Conservation (phyloP, 2,113 vertebrate species). For the Oryzias curvinotus region DNA sequence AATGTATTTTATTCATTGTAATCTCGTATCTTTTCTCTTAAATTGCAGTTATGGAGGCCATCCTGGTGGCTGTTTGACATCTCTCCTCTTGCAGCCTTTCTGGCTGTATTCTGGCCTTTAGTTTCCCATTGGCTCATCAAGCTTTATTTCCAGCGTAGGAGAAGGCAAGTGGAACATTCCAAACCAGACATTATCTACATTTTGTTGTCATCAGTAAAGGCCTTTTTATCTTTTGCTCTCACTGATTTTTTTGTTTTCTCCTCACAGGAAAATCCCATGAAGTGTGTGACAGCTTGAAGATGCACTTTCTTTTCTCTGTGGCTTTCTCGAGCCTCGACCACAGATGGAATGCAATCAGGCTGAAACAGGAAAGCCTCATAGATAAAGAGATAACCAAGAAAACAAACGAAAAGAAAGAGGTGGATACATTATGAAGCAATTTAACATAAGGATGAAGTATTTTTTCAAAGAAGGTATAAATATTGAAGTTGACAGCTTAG, state of each 20-base stretch:
- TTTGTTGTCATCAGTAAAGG: background rate
- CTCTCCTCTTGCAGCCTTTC: conserved; percentile 80
- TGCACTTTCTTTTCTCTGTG: conserved; percentile 21
- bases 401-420: background rate
- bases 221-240: background rate
- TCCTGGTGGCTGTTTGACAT: conserved; percentile 90
- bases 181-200: background rate
- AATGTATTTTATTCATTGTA: background rate
- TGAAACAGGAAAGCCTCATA: conserved; percentile 4
- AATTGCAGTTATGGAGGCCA: conserved; percentile 75
- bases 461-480: conserved; percentile 1
- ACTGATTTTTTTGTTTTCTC: background rate
- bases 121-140: conserved; percentile 87
- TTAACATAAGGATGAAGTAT: background rate
- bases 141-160: conserved; percentile 85
- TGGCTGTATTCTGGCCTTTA: conserved; percentile 88
- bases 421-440: conserved; percentile 21
- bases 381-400: conserved; percentile 1
- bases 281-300: conserved; percentile 3
- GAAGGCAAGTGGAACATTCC: conserved; percentile 76
- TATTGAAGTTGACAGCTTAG: too few species aligned
- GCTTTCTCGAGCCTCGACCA: conserved; percentile 3
- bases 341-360: background rate
- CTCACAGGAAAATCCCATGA: conserved; percentile 57
- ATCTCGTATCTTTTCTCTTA: background rate